phyloP scores from a whole-genome alignment of 1,140 invertebrate genomes.

The Eulimnadia texana region DNA sequence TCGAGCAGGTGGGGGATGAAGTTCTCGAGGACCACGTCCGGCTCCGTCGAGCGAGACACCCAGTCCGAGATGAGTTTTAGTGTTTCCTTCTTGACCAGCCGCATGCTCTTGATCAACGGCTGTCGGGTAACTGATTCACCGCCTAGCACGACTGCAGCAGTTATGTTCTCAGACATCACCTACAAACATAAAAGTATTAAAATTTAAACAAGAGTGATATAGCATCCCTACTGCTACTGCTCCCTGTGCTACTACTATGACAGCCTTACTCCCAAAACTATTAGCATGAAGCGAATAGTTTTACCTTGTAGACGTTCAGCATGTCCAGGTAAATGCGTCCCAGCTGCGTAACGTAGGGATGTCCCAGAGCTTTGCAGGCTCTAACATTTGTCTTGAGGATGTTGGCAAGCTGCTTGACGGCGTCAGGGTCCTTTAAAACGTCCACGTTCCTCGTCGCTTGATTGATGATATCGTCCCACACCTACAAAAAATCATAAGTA shows the following conservation, averaged over 20 bases:
- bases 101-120: conserved; percentile 94
- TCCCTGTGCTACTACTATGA: too few species aligned
- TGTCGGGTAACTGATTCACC: conserved; percentile 93
- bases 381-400: conserved; percentile 98
- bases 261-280: too few species aligned
- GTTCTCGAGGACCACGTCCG: conserved; percentile 81
- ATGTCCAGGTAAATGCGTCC: conserved; percentile 96
- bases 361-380: conserved; percentile 91
- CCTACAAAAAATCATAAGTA: conserved; percentile 28
- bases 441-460: conserved; percentile 91
- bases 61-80: conserved; percentile 95
- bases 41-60: conserved; percentile 82
- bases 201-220: too few species aligned
- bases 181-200: neutral
- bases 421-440: conserved; percentile 86
- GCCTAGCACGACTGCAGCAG: conserved; percentile 84
- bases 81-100: conserved; percentile 97
- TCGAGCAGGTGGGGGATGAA: conserved; percentile 95
- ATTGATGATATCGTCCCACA: conserved; percentile 97
- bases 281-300: too few species aligned
- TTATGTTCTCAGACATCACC: conserved; percentile 97
- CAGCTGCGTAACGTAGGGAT: conserved; percentile 83
- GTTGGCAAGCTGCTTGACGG: conserved; percentile 91
- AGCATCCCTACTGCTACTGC: too few species aligned
- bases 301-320: conserved; percentile 90